phyloP scores from a whole-genome alignment of 2,888 invertebrate genomes.

The Epistrophe grossulariae region DNA sequence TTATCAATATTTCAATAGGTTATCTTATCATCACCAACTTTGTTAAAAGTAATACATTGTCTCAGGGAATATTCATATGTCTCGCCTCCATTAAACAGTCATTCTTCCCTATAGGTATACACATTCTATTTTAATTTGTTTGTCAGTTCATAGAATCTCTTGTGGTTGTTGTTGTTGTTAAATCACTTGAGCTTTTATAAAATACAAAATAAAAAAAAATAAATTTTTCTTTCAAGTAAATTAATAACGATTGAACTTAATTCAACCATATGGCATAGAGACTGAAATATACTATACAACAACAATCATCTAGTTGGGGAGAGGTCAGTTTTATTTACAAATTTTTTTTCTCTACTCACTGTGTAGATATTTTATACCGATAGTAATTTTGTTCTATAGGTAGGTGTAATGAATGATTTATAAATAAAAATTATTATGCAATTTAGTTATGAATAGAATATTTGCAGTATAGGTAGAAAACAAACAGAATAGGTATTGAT shows the following conservation, averaged over 20 bases:
- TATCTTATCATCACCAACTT: slow-evolving; percentile 7
- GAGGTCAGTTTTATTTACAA: slow-evolving; percentile 67
- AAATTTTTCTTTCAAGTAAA: slow-evolving; percentile 16
- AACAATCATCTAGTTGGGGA: slow-evolving; percentile 56
- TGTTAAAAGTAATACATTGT: background rate
- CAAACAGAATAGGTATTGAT: too few relatives aligned
- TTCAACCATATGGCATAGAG: slow-evolving; percentile 24
- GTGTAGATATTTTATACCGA: slow-evolving; percentile 1
- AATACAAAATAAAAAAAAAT: background rate
- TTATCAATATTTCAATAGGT: too few relatives aligned
- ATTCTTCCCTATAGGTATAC: background rate
- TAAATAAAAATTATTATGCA: background rate
- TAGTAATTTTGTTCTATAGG: background rate
- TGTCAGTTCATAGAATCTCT: slow-evolving; percentile 1
- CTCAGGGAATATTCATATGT: background rate
- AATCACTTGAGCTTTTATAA: slow-evolving; percentile 15
- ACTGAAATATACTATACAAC: background rate
- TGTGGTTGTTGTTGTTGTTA: background rate
- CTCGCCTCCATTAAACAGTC: slow-evolving; percentile 7
- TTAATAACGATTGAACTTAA: slow-evolving; percentile 48
- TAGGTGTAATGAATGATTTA: slow-evolving; percentile 17
- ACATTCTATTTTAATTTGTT: slow-evolving; percentile 23
- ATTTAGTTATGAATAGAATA: too few relatives aligned
- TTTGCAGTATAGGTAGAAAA: too few relatives aligned
- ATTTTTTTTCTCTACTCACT: background rate